Evolutionary conservation across 2,797 vertebrate species (phyloP).

Genomic region (Lindbergichthys nudifrons): DNA sequence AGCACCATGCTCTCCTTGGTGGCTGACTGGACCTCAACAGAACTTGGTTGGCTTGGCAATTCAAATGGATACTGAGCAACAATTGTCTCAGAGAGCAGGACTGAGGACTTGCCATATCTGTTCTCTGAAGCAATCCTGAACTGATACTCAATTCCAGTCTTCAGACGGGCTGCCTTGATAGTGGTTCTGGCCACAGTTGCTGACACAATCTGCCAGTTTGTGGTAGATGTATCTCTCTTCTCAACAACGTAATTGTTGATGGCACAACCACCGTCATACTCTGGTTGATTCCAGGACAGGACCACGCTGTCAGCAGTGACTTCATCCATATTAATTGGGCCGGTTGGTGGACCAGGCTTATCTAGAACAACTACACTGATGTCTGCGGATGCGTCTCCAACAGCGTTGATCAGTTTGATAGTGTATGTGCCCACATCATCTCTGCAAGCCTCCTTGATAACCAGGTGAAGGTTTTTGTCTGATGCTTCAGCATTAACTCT

Average conservation of each 20-base stretch:
- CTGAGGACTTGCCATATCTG: slow-evolving; percentile 95
- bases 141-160: slow-evolving; percentile 96
- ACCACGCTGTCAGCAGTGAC: slow-evolving; percentile 94
- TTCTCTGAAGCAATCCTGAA: slow-evolving; percentile 99
- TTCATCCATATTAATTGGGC: slow-evolving; percentile 96
- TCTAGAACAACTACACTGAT: slow-evolving; percentile 94
- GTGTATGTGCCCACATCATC: slow-evolving; percentile 95
- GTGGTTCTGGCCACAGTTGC: slow-evolving; percentile 98
- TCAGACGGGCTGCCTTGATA: slow-evolving; percentile 93
- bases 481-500: slow-evolving; percentile 93
- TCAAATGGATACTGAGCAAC: slow-evolving; percentile 97
- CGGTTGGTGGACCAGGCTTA: slow-evolving; percentile 96
- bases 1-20: slow-evolving; percentile 96
- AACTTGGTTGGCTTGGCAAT: slow-evolving; percentile 91
- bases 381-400: slow-evolving; percentile 90
- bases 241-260: slow-evolving; percentile 99
- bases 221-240: slow-evolving; percentile 97
- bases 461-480: slow-evolving; percentile 87
- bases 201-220: slow-evolving; percentile 97
- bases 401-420: slow-evolving; percentile 90
- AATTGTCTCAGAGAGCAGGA: slow-evolving; percentile 90
- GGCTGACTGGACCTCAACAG: slow-evolving; percentile 87
- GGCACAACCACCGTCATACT: slow-evolving; percentile 94
- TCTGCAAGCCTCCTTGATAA: slow-evolving; percentile 94
- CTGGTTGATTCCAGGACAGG: slow-evolving; percentile 93